Evolutionary conservation across 2,797 vertebrate species (phyloP), one percentile per base, ranked within the genome.

Genomic region (Parauchenoglanis punctatus): DNA sequence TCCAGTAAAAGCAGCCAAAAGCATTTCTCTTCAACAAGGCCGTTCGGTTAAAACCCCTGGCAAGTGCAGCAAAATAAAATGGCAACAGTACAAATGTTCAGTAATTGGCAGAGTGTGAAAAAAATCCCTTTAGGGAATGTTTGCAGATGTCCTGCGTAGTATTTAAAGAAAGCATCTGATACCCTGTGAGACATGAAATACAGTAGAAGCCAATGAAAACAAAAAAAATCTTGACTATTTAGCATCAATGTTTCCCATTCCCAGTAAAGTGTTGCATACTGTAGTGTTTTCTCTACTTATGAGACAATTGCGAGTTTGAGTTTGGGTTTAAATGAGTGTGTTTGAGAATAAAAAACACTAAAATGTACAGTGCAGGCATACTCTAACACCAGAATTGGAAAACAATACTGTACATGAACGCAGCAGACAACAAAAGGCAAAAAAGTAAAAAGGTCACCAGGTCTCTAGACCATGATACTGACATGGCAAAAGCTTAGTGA

Each of bases 151-250:
- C 25, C 31, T 81, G 81, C 25, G 20, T 52, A 4, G 17, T 61
- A 86, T 58, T 81, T 72, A 56, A 78, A 78, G 63, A 81, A 86
- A 73, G 80, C 67, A 81, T 81, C 77, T 35, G 77, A n/a, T 23
- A 86, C 25, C 11, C 31, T 44, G 1, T 80, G 61, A 70, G 35
- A 81, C 61, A 65, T 8, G 80, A 49, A 65, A 46, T 63, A 12
- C 58, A 81, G 40, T 8, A 63, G 15, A 46, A 67, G 81, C 58
- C 76, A 56, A 56, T 31, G 35, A 70, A 40, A 40, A 67, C 5
- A 40, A 18, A n/a, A 49, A 49, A 25, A 73, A 0, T 3, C 5
- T 52, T 52, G 1, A 40, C 31, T 44, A 25, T 81, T 40, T 61
- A 63, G 12, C 35, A 81, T 58, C 5, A 44, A 4, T 25, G 20